phyloP scores from a whole-genome alignment of 2,113 vertebrate genomes.

The Thalassoma bifasciatum region DNA sequence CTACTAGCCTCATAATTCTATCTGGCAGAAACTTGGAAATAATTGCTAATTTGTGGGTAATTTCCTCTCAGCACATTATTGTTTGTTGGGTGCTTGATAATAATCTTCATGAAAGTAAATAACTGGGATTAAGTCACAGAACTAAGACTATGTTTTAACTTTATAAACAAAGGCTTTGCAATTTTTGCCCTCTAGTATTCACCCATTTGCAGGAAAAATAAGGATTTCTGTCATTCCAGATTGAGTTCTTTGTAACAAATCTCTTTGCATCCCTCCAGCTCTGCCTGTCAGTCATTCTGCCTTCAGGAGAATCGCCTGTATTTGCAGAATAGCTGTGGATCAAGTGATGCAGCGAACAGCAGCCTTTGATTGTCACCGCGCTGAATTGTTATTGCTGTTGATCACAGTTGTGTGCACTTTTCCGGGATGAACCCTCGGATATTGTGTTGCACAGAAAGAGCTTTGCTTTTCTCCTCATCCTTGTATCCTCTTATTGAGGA shows the following conservation, averaged over 20 bases:
- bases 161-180: too few relatives aligned
- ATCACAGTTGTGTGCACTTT: constrained; percentile 1
- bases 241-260: not conserved
- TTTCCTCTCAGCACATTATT: too few relatives aligned
- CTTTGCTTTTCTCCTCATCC: constrained; percentile 10
- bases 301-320: not conserved
- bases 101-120: too few relatives aligned
- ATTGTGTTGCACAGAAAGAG: constrained; percentile 6
- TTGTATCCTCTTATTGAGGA: not conserved
- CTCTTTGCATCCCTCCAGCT: not conserved
- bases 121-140: too few relatives aligned
- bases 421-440: not conserved
- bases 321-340: not conserved
- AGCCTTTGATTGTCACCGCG: constrained; percentile 9
- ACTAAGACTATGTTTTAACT: too few relatives aligned
- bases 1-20: too few relatives aligned
- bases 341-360: not conserved
- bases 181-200: too few relatives aligned
- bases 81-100: too few relatives aligned
- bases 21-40: too few relatives aligned
- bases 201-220: not conserved
- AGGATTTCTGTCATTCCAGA: not conserved
- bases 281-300: not conserved
- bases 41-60: too few relatives aligned
- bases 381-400: constrained; percentile 20